Evolutionary conservation across 1,140 invertebrate genomes (phyloP).

Genomic region (Zaprionus kolodkinae): DNA sequence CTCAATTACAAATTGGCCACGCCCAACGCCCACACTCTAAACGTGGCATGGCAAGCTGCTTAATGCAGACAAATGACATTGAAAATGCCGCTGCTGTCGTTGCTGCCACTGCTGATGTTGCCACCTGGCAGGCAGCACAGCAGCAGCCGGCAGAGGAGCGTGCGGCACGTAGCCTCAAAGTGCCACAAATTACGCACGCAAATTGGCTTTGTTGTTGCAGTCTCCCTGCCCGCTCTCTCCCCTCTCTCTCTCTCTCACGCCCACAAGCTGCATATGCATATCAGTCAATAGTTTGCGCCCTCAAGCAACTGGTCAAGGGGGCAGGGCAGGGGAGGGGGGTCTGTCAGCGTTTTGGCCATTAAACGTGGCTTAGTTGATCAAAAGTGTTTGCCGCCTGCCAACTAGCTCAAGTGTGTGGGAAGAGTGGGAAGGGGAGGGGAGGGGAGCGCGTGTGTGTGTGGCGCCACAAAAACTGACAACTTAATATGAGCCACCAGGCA

Average conservation of each 20-base stretch:
- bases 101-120: constrained; percentile 48
- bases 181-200: constrained; percentile 81
- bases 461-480: constrained; percentile 61
- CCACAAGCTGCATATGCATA: constrained; percentile 33
- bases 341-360: constrained; percentile 55
- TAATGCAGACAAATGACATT: constrained; percentile 80
- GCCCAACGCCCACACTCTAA: background rate
- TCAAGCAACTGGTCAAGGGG: constrained; percentile 39
- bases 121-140: constrained; percentile 43
- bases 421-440: background rate
- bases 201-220: constrained; percentile 72
- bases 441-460: constrained; percentile 1
- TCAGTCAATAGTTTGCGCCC: constrained; percentile 47
- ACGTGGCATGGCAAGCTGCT: constrained; percentile 23
- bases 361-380: constrained; percentile 72
- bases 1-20: constrained; percentile 68
- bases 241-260: background rate
- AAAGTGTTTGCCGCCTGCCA: constrained; percentile 40
- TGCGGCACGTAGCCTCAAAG: constrained; percentile 72
- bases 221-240: too few species aligned
- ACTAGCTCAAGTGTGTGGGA: constrained; percentile 56
- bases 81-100: constrained; percentile 10
- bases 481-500: constrained; percentile 78
- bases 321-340: background rate
- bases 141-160: constrained; percentile 16